Evolutionary conservation across 2,888 invertebrate species (phyloP).

Genomic region (Amphimallon solstitiale): DNA sequence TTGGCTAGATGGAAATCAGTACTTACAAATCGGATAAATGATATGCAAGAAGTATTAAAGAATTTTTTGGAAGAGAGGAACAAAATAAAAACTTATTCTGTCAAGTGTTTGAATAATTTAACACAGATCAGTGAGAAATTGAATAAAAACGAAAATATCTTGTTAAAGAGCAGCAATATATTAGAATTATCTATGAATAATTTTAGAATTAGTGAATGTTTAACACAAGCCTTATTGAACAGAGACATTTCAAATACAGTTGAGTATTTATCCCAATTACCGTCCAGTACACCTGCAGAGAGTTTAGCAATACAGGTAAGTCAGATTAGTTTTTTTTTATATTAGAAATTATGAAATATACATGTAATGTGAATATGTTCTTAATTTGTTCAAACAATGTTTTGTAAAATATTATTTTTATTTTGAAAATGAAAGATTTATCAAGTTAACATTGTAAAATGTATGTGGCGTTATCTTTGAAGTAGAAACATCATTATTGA

Average conservation of each 20-base stretch:
- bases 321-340: too few species aligned
- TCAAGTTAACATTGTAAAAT: too few species aligned
- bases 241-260: constrained; percentile 57
- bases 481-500: too few species aligned
- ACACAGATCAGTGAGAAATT: constrained; percentile 65
- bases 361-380: too few species aligned
- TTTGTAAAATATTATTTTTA: too few species aligned
- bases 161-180: constrained; percentile 69
- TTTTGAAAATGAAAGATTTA: too few species aligned
- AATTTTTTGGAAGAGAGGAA: constrained; percentile 76
- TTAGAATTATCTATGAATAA: constrained; percentile 72
- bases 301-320: constrained; percentile 44
- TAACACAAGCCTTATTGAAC: constrained; percentile 58
- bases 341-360: too few species aligned
- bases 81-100: constrained; percentile 70
- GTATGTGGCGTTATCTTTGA: too few species aligned
- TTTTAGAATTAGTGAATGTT: constrained; percentile 71
- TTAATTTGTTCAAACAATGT: too few species aligned
- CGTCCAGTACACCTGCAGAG: constrained; percentile 50
- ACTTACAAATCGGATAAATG: constrained; percentile 75
- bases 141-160: constrained; percentile 58
- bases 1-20: constrained; percentile 87
- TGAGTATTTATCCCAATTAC: constrained; percentile 47
- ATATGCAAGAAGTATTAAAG: constrained; percentile 75
- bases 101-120: constrained; percentile 72